Conservation (phyloP, 64 coral and sea anemone genomes). For the Astreopora myriophthalma region DNA sequence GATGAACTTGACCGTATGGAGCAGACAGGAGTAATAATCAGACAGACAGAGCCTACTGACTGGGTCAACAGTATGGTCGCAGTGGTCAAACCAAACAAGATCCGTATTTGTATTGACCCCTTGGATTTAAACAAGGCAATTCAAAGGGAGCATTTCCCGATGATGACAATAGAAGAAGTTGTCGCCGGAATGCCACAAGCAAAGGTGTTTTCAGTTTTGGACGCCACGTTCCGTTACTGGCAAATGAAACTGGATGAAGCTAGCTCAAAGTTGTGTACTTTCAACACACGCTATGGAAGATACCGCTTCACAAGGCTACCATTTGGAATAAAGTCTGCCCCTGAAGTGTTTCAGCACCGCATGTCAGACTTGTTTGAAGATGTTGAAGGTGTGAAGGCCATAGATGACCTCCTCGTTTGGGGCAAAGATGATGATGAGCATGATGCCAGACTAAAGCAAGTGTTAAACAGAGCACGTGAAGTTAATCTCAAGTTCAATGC, state of each 20-base stretch:
- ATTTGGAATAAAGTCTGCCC: slow-evolving; percentile 57
- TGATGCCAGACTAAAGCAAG: too few species aligned
- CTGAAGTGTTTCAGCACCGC: slow-evolving; percentile 56
- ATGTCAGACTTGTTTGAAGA: slow-evolving; percentile 53
- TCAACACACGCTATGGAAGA: slow-evolving; percentile 54
- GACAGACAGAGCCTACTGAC: too few species aligned
- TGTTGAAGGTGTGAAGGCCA: background rate
- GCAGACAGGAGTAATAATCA: background rate
- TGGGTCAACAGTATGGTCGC: slow-evolving; percentile 48
- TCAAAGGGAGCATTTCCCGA: slow-evolving; percentile 12
- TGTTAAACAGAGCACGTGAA: slow-evolving; percentile 27
- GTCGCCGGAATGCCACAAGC: slow-evolving; percentile 8
- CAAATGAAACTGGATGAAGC: slow-evolving; percentile 40
- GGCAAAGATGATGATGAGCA: too few species aligned
- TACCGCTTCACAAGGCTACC: too few species aligned
- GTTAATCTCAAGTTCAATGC: slow-evolving; percentile 41
- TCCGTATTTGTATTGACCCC: slow-evolving; percentile 33
- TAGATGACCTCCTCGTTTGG: slow-evolving; percentile 56
- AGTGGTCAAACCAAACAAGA: slow-evolving; percentile 30
- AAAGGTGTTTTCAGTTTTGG: slow-evolving; percentile 44
- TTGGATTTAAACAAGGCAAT: slow-evolving; percentile 34
- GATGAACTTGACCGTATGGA: slow-evolving; percentile 23
- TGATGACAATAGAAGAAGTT: slow-evolving; percentile 39
- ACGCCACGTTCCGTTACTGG: slow-evolving; percentile 37
- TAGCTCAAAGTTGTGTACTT: slow-evolving; percentile 49